Conservation (phyloP, 1,140 invertebrate species). For the Cryptotermes secundus region DNA sequence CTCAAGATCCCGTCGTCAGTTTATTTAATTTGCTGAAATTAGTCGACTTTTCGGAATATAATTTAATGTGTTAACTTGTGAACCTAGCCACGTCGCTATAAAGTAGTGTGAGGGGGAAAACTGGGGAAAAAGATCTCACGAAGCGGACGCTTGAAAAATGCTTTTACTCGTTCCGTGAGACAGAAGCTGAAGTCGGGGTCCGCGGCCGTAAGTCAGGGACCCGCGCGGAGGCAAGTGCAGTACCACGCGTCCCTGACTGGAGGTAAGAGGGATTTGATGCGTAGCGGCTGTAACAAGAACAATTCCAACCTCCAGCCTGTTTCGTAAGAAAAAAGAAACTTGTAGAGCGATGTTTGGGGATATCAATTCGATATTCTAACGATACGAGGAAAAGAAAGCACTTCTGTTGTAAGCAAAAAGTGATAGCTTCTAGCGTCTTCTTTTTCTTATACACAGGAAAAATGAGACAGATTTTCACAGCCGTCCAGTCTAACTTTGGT, state of each 20-base stretch:
- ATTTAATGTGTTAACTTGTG: not conserved
- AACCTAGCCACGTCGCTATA: not conserved
- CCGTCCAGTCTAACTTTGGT: not conserved
- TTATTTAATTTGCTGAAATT: no score
- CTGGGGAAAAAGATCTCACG: not conserved
- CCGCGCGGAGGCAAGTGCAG: not conserved
- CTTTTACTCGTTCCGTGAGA: conserved; percentile 3
- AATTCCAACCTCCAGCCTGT: not conserved
- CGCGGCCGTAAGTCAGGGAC: conserved; percentile 6
- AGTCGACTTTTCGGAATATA: no score
- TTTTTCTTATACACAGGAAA: not conserved
- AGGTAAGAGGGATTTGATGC: conserved; percentile 2
- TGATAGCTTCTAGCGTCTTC: not conserved
- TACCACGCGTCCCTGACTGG: not conserved
- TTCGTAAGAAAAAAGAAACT: not conserved
- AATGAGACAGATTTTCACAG: not conserved
- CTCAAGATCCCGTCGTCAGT: no score
- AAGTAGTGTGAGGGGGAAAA: not conserved
- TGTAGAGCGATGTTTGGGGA: not conserved
- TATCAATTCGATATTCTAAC: not conserved
- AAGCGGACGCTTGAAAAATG: conserved; percentile 18
- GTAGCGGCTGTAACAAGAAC: not conserved
- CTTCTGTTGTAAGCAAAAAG: not conserved
- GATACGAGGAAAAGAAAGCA: conserved; percentile 16
- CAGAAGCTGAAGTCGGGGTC: not conserved